Base-by-base conservation (phyloP, 2,888 invertebrate genomes). In the Hesperia comma region DNA sequence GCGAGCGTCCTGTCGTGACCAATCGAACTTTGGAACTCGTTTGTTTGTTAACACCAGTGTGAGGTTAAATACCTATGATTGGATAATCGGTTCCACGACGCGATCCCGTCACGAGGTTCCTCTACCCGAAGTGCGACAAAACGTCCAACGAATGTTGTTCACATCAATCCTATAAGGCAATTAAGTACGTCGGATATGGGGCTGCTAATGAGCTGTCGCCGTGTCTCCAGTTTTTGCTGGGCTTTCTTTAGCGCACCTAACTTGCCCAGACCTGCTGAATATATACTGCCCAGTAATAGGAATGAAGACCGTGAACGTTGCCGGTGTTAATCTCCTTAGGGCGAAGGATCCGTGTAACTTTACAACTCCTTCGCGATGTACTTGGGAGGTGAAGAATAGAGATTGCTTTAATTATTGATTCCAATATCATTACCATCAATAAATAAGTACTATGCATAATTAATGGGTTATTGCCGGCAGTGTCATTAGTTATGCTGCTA, bases 191-290 rank as follows among this genome's bases (percentile, higher is more conserved):
- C 58, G 17, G 17, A 60, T 60, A 60, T 46, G 58, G 58, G 32
- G 46, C 46, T 46, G 58, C 58, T 60, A 60, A 60, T 60, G 58
- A 60, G 58, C 10, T 6, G 57, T 26, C 46, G 6, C 32, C 46
- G 43, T 15, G 58, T 26, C 33, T 46, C 6, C 14, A 17, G 46
- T 60, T 60, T 60, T 60, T 60, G 12, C 17, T 5, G 4, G 32
- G n/a, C 43, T 58, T 46, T 56, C 56, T 19, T 56, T 4, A 40
- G 49, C n/a, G 19, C 49, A 10, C 17, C 49, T 17, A 19, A 10
- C 49, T 17, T 19, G 49, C 19, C 10, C 15, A 26, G 17, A 32
- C 17, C 46, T 60, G 46, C 15, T 43, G 26, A 26, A 41, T 33
- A 6, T 41, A 41, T 14, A 14, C 56, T n/a, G 19, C 33, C 46